These are phyloP conservation scores for Rhabdornis inornatus DNA, from an alignment of 2,113 vertebrate genomes.

Conservation along the genomic window DNA sequence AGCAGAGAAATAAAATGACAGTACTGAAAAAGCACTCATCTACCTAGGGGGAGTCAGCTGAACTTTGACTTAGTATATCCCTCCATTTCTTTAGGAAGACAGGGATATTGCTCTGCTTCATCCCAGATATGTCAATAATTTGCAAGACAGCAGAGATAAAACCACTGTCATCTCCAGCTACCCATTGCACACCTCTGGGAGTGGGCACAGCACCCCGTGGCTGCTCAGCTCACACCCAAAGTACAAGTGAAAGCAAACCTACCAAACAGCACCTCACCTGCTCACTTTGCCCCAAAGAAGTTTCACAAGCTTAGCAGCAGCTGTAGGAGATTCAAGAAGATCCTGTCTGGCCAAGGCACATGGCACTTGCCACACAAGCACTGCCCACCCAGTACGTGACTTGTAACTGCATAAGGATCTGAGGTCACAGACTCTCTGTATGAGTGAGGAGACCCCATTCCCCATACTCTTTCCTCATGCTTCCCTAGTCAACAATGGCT, in stretches of 20 bases:
- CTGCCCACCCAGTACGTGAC: accelerated
- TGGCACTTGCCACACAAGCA: not conserved
- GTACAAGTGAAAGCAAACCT: not conserved
- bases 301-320: not conserved
- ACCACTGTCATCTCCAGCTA: not conserved
- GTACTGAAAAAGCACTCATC: not conserved
- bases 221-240: not conserved
- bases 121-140: not conserved
- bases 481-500: not conserved
- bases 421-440: not conserved
- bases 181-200: not conserved
- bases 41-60: not conserved
- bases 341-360: not conserved
- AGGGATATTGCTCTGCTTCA: not conserved
- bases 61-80: not conserved
- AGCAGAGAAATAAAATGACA: not conserved
- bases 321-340: not conserved
- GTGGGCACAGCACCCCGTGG: not conserved
- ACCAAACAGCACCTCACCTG: not conserved
- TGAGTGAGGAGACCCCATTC: not conserved
- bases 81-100: not conserved
- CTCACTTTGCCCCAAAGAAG: not conserved
- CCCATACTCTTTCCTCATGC: not conserved
- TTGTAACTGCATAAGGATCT: not conserved
- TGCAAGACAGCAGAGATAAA: not conserved